Percentiles rank a stretch among this genome's conserved stretches.
phyloP scores from a whole-genome alignment of 1,140 invertebrate species.

The Apis cerana region DNA sequence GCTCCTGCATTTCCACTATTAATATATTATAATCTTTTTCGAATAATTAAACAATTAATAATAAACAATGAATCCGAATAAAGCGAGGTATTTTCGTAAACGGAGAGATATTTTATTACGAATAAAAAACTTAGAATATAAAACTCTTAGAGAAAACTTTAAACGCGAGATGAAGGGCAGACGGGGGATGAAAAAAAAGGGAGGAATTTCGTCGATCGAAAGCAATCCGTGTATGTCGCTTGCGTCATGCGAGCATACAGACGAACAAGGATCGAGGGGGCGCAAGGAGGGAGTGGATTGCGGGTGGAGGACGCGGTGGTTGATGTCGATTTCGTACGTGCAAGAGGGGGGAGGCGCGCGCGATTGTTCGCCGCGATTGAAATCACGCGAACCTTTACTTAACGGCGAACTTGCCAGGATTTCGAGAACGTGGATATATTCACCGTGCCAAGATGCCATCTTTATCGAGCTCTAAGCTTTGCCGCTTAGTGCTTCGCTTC shows the following conservation, averaged over 20 bases:
- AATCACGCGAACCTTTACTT: conserved; percentile 54
- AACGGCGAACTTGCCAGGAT: conserved; percentile 42
- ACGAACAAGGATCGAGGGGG: background rate
- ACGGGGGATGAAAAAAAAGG: background rate
- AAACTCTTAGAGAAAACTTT: too few species aligned
- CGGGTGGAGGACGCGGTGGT: conserved; percentile 26
- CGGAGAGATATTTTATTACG: background rate
- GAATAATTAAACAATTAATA: too few species aligned
- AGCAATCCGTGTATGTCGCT: conserved; percentile 30
- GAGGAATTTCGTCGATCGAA: conserved; percentile 34
- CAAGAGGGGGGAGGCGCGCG: background rate
- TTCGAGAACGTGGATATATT: conserved; percentile 32
- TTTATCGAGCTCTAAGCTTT: background rate
- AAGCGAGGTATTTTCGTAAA: too few species aligned
- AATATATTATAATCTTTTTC: too few species aligned
- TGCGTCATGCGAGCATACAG: conserved; percentile 41
- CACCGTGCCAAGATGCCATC: background rate
- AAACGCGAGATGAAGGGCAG: too few species aligned
- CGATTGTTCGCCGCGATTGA: conserved; percentile 54
- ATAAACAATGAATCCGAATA: too few species aligned
- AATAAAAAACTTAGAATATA: too few species aligned
- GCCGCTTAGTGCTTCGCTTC: background rate
- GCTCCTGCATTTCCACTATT: too few species aligned
- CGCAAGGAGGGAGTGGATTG: background rate
- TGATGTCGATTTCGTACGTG: conserved; percentile 32